These are phyloP conservation scores for Pristionchus mayeri DNA, from an alignment of 2,888 invertebrate genomes.

Conservation along the genomic window DNA sequence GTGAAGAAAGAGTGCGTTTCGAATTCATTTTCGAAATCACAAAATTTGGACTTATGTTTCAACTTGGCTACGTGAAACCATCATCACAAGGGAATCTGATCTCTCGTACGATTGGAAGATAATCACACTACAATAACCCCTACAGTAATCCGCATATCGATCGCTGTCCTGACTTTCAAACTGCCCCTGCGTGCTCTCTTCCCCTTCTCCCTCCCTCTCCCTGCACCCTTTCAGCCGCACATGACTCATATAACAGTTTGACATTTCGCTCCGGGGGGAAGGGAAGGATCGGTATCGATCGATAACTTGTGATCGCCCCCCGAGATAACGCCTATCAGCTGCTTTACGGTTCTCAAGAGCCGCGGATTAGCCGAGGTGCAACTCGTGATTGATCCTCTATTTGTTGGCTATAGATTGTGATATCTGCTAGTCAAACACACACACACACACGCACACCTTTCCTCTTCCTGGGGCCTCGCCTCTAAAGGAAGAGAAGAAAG, in stretches of 20 bases:
- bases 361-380: background rate
- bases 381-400: background rate
- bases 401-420: slow-evolving; percentile 36
- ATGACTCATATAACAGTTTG: background rate
- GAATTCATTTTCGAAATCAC: background rate
- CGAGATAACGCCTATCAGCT: slow-evolving; percentile 34
- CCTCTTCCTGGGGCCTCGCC: background rate
- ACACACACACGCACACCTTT: too few species aligned
- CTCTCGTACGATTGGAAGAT: too few species aligned
- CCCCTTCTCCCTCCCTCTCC: background rate
- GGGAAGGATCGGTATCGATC: background rate
- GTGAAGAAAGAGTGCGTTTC: slow-evolving; percentile 21
- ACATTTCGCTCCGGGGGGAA: background rate
- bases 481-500: background rate
- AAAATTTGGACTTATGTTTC: too few species aligned
- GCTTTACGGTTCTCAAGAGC: background rate
- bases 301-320: background rate
- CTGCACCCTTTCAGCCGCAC: background rate
- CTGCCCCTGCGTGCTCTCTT: background rate
- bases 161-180: background rate
- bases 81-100: background rate
- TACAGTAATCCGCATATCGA: background rate
- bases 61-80: background rate
- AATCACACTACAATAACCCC: too few species aligned
- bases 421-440: slow-evolving; percentile 29